These are phyloP conservation scores for Trinorchestia longiramus DNA, from an alignment of 1,140 invertebrate genomes.

Conservation along the genomic window DNA sequence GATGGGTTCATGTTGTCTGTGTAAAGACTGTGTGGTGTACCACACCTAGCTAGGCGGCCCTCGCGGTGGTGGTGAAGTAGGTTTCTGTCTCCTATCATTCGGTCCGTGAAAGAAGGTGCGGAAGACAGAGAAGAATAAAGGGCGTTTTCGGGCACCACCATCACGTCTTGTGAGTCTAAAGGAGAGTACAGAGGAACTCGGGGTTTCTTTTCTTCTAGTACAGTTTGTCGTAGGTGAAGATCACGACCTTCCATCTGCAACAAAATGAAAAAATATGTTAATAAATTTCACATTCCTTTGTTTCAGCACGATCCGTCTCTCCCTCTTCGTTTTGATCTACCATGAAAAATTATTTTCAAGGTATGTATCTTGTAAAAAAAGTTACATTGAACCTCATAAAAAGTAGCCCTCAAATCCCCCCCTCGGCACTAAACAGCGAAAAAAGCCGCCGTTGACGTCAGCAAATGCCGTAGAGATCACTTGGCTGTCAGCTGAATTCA, in stretches of 20 bases:
- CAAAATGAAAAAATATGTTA: neutral
- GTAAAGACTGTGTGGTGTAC: neutral
- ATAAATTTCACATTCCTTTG: neutral
- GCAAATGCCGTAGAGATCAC: neutral
- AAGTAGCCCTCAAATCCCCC: neutral
- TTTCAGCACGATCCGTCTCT: neutral
- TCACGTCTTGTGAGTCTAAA: neutral
- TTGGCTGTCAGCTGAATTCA: neutral
- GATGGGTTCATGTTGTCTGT: slow-evolving; percentile 2
- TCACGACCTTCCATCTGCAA: slow-evolving; percentile 36
- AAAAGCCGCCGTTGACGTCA: neutral
- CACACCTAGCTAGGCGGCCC: neutral
- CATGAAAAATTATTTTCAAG: neutral
- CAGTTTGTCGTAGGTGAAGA: neutral
- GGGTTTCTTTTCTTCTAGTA: neutral
- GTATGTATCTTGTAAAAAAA: neutral
- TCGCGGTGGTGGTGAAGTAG: slow-evolving; percentile 14
- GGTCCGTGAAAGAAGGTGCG: neutral
- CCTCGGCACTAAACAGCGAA: neutral
- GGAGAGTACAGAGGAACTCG: slow-evolving; percentile 14
- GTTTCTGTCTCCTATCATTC: slow-evolving; percentile 6
- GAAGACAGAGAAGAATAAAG: neutral
- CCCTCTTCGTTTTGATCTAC: neutral
- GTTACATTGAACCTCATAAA: neutral
- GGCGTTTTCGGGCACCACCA: neutral